Evolutionary conservation across 2,113 vertebrate genomes (phyloP), one percentile per base, ranked within the genome.

Genomic region (Urocolius indicus): DNA sequence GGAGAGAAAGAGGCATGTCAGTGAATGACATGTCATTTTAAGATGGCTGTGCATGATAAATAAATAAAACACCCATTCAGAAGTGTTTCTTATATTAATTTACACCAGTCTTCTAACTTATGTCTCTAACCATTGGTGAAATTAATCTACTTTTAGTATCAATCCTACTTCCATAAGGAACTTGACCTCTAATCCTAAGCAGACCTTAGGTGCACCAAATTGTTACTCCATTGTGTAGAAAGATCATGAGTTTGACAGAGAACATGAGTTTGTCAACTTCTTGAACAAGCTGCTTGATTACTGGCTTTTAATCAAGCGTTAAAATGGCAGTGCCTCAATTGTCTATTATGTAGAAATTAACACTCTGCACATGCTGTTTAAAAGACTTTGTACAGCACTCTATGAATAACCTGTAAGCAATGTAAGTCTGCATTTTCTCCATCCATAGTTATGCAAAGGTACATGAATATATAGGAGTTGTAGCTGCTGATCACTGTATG

Each of bases 31-130:
- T 61, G 54, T 79, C 29, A 87, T 80, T 88, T 85, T 83, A 93
- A 92, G 63, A 63, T 69, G 36, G 36, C 27, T 79, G 15, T 62
- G 41, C 62, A 38, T 68, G 62, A 49, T 20, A 85, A 96, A 91
- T 91, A 63, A 93, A 88, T 73, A 91, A 93, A 94, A 93, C n/a
- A 65, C 26, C 46, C 41, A 68, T 51, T 18, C 51, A 49, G 41
- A 79, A 83, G 10, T 61, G 29, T 87, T 92, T 80, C 30, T 24
- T 66, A 76, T 82, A 43, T 69, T 69, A 38, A 66, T 77, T 77
- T 90, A 36, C 18, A 48, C 9, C 8, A 83, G 62, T 62, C 45
- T 34, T 24, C 59, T 83, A 84, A 61, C 7, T 62, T 69, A 26
- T 32, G 24, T n/a, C 16, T 68, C 16, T 73, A 73, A 32, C 5